These are phyloP conservation scores for Sebastes trivittatus DNA, from an alignment of 2,797 vertebrate species.

Conservation along the genomic window DNA sequence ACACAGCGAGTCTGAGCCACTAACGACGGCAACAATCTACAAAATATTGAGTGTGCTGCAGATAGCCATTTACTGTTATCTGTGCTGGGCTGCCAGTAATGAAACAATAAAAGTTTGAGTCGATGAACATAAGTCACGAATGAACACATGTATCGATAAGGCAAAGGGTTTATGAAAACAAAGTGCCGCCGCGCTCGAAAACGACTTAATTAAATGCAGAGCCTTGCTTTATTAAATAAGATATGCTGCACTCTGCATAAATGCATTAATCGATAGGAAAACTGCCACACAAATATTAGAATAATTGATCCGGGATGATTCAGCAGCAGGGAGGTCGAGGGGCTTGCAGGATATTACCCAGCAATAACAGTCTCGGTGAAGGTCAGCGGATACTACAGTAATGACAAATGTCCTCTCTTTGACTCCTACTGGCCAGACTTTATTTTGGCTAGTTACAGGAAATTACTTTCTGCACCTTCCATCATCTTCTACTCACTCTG, in stretches of 20 bases:
- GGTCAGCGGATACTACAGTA: conserved; percentile 70
- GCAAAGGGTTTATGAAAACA: conserved; percentile 67
- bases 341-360: conserved; percentile 67
- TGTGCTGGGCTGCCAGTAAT: conserved; percentile 32
- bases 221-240: conserved; percentile 75
- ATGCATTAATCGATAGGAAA: conserved; percentile 76
- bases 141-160: conserved; percentile 65
- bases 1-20: not conserved
- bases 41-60: conserved; percentile 33
- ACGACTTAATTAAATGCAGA: conserved; percentile 71
- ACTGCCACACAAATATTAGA: conserved; percentile 79
- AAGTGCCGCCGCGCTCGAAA: conserved; percentile 61
- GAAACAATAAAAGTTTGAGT: conserved; percentile 48
- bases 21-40: conserved; percentile 15
- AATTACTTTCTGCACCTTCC: conserved; percentile 70
- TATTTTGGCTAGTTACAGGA: conserved; percentile 76
- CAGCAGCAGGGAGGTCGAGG: conserved; percentile 66
- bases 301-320: conserved; percentile 80
- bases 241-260: conserved; percentile 76
- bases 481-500: conserved; percentile 61
- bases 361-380: conserved; percentile 69
- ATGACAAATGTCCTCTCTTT: conserved; percentile 74
- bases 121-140: conserved; percentile 55
- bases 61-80: conserved; percentile 24
- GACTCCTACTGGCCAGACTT: conserved; percentile 68